phyloP scores from a whole-genome alignment of 2,797 vertebrate species.

The Orientallactaga sibirica region DNA sequence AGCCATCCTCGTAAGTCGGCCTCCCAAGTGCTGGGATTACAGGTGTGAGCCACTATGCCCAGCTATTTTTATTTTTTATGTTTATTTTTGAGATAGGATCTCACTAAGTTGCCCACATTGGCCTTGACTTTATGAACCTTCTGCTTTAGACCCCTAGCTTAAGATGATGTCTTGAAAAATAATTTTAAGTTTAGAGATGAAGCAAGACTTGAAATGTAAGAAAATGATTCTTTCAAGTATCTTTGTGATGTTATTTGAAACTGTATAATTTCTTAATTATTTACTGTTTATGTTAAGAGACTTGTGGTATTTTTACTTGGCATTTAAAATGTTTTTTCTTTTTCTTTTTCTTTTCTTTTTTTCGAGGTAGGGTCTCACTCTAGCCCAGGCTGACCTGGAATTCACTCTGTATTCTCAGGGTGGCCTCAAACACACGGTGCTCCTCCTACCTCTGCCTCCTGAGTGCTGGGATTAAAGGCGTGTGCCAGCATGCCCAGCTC shows the following conservation, averaged over 20 bases:
- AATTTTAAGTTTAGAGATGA: neutral
- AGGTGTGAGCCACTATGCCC: no score
- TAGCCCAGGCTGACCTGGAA: no score
- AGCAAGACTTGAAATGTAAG: constrained; percentile 1
- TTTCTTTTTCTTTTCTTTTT: no score
- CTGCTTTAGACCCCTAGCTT: neutral
- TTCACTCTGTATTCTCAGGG: no score
- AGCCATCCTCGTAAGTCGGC: no score
- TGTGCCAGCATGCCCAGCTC: no score
- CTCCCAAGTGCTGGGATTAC: no score
- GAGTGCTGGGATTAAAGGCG: no score
- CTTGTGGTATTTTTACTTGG: neutral
- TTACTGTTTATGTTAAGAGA: neutral
- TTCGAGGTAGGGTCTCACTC: no score
- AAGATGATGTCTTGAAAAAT: neutral
- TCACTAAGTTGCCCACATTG: neutral
- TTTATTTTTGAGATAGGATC: neutral
- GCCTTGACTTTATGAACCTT: neutral
- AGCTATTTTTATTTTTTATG: no score
- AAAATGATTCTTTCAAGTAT: neutral
- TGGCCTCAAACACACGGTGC: no score
- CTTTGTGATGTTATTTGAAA: constrained; percentile 24
- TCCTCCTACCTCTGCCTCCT: no score
- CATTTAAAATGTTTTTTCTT: neutral
- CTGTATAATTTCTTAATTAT: neutral